These are phyloP conservation scores for Platyura marginata DNA, from an alignment of 1,140 invertebrate species.

Conservation along the genomic window DNA sequence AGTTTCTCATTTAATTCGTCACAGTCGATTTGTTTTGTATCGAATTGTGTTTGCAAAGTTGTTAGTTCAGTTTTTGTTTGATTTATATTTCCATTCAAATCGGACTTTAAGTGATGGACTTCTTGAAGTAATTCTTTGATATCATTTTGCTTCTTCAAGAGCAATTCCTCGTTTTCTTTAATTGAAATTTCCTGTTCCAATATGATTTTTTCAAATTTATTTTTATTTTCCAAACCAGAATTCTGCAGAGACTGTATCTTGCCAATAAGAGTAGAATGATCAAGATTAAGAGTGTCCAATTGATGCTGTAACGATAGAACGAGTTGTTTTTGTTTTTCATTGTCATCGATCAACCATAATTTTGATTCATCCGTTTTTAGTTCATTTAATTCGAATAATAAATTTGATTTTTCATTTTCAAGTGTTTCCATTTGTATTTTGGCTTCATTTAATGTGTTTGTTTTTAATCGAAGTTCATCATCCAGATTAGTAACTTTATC, in stretches of 20 bases:
- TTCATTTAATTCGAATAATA: conserved; percentile 16
- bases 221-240: neutral
- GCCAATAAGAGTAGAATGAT: conserved; percentile 7
- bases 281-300: conserved; percentile 5
- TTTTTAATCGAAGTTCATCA: neutral
- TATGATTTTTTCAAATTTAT: no score
- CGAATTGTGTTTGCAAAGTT: neutral
- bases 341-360: neutral
- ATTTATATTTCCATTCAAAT: neutral
- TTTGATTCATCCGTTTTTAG: conserved; percentile 29
- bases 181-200: no score
- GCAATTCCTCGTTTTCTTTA: no score
- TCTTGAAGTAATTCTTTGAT: no score
- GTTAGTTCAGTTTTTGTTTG: neutral
- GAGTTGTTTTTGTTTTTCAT: neutral
- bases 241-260: conserved; percentile 6
- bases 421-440: conserved; percentile 6
- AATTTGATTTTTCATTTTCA: conserved; percentile 14
- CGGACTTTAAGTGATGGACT: no score
- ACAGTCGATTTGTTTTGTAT: no score
- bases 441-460: conserved; percentile 8
- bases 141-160: no score
- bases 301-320: conserved; percentile 4
- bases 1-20: no score
- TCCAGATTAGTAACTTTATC: conserved; percentile 23